phyloP scores from a whole-genome alignment of 2,888 invertebrate genomes.

The Drosophila paramelanica region DNA sequence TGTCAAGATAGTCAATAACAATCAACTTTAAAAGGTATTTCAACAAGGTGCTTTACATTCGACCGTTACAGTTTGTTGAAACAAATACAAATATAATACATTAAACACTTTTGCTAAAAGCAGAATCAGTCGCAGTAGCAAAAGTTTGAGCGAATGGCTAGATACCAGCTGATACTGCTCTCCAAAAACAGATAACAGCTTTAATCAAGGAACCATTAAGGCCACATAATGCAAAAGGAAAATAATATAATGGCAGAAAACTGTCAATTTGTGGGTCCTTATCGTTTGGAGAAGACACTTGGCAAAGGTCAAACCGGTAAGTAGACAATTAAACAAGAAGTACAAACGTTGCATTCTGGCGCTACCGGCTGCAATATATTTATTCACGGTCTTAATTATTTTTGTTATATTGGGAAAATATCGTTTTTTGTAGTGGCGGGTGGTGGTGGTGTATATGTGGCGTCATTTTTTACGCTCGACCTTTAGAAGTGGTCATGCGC shows the following conservation, averaged over 20 bases:
- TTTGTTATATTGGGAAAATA: too few species aligned
- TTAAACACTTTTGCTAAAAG: slow-evolving; percentile 58
- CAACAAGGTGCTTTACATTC: background rate
- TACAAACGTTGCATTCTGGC: too few species aligned
- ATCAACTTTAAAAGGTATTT: background rate
- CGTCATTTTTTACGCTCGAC: too few species aligned
- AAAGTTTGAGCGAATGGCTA: slow-evolving; percentile 53
- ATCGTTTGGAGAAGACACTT: slow-evolving; percentile 98
- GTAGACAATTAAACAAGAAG: slow-evolving; percentile 45
- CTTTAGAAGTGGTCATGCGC: too few species aligned
- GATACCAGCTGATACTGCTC: slow-evolving; percentile 52
- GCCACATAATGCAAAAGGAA: slow-evolving; percentile 85
- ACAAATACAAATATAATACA: slow-evolving; percentile 63
- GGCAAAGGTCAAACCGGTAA: slow-evolving; percentile 99
- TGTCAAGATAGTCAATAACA: slow-evolving; percentile 42
- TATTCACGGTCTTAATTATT: too few species aligned
- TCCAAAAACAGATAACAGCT: slow-evolving; percentile 59
- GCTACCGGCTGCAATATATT: too few species aligned
- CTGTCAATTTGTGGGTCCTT: slow-evolving; percentile 99
- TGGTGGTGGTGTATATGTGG: too few species aligned
- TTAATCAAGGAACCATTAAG: slow-evolving; percentile 15
- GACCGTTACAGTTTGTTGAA: slow-evolving; percentile 12
- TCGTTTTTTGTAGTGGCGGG: too few species aligned
- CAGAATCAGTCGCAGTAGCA: background rate
- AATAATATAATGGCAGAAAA: slow-evolving; percentile 87